Percentiles rank a stretch among this genome's conserved stretches.
Conservation (phyloP, 2,113 vertebrate species). For the Petaurus breviceps region DNA sequence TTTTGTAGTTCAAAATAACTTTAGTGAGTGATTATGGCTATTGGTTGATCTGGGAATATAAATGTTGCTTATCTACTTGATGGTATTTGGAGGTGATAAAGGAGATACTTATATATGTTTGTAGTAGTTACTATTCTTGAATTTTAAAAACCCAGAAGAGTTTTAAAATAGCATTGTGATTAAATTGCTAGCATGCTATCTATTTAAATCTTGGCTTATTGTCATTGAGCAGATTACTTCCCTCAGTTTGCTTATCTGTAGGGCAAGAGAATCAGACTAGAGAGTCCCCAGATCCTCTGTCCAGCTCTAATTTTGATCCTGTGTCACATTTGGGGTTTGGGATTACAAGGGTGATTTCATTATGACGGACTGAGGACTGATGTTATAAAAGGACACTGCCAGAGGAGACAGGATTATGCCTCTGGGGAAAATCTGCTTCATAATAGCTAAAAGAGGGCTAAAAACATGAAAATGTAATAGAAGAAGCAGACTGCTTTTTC, state of each 20-base stretch:
- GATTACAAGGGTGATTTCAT: background rate
- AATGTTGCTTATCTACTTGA: conserved; percentile 8
- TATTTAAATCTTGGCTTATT: background rate
- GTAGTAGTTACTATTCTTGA: too few relatives aligned
- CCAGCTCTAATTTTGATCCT: background rate
- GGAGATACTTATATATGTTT: background rate
- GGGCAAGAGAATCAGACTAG: background rate
- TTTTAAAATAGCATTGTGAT: background rate
- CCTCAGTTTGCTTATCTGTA: background rate
- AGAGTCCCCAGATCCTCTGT: fast-evolving
- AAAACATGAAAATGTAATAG: background rate
- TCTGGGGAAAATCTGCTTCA: too few relatives aligned
- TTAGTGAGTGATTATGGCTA: background rate
- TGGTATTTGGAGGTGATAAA: background rate
- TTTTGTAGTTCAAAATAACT: background rate
- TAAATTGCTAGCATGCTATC: background rate
- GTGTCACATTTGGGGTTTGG: background rate
- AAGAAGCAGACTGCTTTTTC: background rate
- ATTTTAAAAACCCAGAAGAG: background rate
- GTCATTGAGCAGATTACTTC: background rate
- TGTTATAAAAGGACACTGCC: background rate
- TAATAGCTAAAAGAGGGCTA: background rate
- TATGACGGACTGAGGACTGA: background rate
- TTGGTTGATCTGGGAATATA: background rate
- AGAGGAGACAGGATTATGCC: too few relatives aligned